Base-by-base conservation (phyloP, 2,113 vertebrate species). In the Gila orcuttii region DNA sequence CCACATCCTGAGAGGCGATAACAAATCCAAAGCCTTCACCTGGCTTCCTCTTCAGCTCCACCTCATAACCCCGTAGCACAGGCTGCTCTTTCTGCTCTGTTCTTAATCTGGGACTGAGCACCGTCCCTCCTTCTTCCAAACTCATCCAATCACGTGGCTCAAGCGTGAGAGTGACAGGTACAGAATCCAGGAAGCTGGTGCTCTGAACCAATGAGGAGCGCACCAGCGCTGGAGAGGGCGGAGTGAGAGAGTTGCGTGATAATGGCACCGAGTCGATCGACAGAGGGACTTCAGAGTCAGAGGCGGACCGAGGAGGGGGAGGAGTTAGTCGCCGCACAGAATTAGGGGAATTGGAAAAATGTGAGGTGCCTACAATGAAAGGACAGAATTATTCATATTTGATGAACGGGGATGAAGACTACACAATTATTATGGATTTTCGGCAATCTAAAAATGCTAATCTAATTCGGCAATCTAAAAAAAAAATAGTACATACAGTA, bases 11-110 rank as follows among this genome's bases (percentile, higher is more conserved):
- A 69, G 95, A 94, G 23, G 94, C 93, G 8, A 95, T 94, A 84
- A 95, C 94, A 1, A 95, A 95, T 64, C 95, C 95, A 10, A 95
- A 95, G 2, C 95, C 95, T 91, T 95, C 95, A 3, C 93, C 94
- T 0, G 90, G 88, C 39, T 91, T 88, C 84, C 95, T 91, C 89
- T 87, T 93, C 25, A 95, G 92, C 87, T 95, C 95, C 89, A 95
- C 93, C 87, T 95, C 94, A 84, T 88, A 52, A 0, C 88, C 83
- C 62, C 89, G 92, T 0, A 21, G 84, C 7, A 50, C 82, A 79
- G 86, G 11, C 77, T 74, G 84, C 79, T 23, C 84, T 60, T 73
- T 64, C 79, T 89, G 79, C 62, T 87, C 87, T 23, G 78, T 79
- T 84, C 83, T 86, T 11, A 86, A 80, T 79, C 83, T 69, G 42